These are phyloP conservation scores for Rhizomys pruinosus DNA, from an alignment of 2,113 vertebrate species.

Conservation along the genomic window DNA sequence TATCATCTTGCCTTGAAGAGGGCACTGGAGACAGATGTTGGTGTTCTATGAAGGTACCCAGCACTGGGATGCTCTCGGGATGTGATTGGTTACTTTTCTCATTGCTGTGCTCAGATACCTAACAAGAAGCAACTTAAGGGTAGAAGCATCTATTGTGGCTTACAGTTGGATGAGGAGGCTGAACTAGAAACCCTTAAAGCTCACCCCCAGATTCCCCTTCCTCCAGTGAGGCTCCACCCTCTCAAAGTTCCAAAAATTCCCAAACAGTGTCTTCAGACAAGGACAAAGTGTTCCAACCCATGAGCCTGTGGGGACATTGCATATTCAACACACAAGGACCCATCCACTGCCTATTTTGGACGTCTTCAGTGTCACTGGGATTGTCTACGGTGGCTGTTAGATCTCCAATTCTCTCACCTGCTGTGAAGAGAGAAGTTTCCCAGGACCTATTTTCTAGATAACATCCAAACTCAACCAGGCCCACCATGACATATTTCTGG, in stretches of 20 bases:
- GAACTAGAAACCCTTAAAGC: neutral
- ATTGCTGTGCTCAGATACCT: neutral
- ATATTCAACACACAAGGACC: neutral
- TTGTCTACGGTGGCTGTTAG: accelerated
- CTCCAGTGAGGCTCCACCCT: neutral
- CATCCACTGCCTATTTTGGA: neutral
- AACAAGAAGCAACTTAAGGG: neutral
- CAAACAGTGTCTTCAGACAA: neutral
- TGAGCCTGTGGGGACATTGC: neutral
- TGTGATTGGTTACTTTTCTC: neutral
- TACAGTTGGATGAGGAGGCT: neutral
- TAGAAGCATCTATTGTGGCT: neutral
- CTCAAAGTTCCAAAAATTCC: neutral
- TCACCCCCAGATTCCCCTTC: neutral
- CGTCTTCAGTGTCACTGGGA: neutral
- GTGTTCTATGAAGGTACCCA: accelerated
- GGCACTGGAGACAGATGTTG: neutral
- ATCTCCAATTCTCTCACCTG: neutral
- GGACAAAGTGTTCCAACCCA: neutral
- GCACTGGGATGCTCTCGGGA: neutral
- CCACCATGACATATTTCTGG: neutral
- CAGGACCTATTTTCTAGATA: neutral
- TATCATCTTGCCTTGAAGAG: neutral
- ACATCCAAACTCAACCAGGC: neutral
- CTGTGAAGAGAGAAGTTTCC: neutral